Evolutionary conservation across 2,113 vertebrate species (phyloP), one percentile per base, ranked within the genome.

Genomic region (Paracanthobrama guichenoti): DNA sequence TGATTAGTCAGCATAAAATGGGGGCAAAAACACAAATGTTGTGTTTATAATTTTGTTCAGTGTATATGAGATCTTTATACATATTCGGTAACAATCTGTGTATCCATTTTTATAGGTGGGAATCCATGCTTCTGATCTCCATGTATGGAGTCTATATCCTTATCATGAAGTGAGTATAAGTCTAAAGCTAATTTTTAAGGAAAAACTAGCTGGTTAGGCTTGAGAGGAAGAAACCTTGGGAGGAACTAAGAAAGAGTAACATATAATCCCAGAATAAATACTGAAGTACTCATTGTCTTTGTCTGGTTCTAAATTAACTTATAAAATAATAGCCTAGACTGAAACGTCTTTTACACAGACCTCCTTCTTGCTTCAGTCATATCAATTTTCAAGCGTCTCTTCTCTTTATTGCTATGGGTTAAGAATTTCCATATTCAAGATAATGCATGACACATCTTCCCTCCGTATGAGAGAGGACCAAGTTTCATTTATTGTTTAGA

Each of bases 141-240:
- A 93, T 95, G 93, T 95, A 95, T 78, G 93, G 89, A 42, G 86
- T 95, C 85, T 95, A 95, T 91, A 95, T 95, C 79, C 42, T 95
- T 59, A 94, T 95, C 88, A 95, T 95, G 94, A 95, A 95, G 94
- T 95, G 85, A 93, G 94, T 91, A 80, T 59, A 28, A 55, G 53
- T 55, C 53, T 22, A 67, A 35, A 8, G 28, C 28, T 66, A 66
- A 20, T 3, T 1, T 67, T 67, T 35, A 35, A 9, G 10, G 18
- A 69, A 39, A 69, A 69, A 39, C 66, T 69, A 26, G 18, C 39
- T 10, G 66, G 60, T 62, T 26, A 22, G 8, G 31, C 42, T 69
- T 69, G 9, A 69, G 66, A 42, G 4, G 18, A 39, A 22, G 18
- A 69, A 31, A 7, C 62, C 26, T 31, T 31, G 13, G 12, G 5